Base-by-base conservation (phyloP, 1,140 invertebrate genomes). In the Aplysia californica region DNA sequence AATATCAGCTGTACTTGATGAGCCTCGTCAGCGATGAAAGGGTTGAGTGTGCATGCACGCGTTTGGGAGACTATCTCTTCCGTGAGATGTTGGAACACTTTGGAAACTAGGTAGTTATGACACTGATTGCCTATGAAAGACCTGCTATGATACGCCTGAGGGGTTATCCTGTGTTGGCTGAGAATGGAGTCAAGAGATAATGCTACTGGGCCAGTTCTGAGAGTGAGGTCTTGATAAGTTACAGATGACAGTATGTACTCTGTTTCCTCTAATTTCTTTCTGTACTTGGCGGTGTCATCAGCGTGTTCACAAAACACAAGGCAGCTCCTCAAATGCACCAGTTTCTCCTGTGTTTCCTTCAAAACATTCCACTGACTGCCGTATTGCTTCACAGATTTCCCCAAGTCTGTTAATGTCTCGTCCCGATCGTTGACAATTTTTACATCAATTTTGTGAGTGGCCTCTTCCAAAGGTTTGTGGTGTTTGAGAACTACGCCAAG, bases 91-190 rank as follows among this genome's bases (percentile, higher is more conserved):
- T 44, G n/a, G 61, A 59, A 66, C 2, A 66, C 61, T 0, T 21
- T n/a, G 3, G n/a, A 6, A 15, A 44, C 50, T 26, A 75, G 29
- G 36, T 75, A 75, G 23, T 75, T 75, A 31, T 66, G 58, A 35
- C 72, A 75, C 29, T 75, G 72, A 31, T 75, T 75, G 15, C 71
- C 71, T 21, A 64, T 31, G 41, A 74, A 74, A 6, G 58, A 29
- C 20, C 71, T 36, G 38, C 55, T 35, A 50, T 74, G 71, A n/a
- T 74, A 74, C 20, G 71, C 71, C 38, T 74, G 71, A 3, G 38
- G 31, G n/a, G 31, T 41, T 6, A 74, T 74, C 36, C 38, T 74
- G 41, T 74, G 29, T 38, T 18, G 31, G 10, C 29, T 21, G 15
- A 66, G 72, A 20, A 66, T 56, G n/a, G 18, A 18, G 15, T 75